These are phyloP conservation scores for Perca schrenkii DNA, from an alignment of 2,113 vertebrate genomes.

Conservation along the genomic window DNA sequence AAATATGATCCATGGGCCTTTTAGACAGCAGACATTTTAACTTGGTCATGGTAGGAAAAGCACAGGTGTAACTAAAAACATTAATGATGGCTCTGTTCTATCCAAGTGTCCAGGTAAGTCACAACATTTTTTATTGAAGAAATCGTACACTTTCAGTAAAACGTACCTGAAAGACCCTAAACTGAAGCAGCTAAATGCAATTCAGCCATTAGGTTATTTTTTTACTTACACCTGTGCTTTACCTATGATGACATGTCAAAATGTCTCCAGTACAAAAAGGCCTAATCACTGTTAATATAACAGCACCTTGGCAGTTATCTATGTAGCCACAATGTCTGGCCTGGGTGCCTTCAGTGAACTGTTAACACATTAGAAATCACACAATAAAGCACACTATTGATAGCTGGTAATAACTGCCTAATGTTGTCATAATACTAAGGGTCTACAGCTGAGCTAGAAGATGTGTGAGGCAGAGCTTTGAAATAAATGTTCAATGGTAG, in stretches of 20 bases:
- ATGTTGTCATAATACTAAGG: constrained; percentile 4
- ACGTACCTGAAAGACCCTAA: too few species aligned
- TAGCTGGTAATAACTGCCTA: not conserved
- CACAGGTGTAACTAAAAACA: not conserved
- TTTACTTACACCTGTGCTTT: too few species aligned
- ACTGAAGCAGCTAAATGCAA: too few species aligned
- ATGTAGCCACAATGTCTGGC: not conserved
- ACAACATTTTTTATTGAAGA: too few species aligned
- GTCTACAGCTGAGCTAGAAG: not conserved
- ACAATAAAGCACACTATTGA: constrained; percentile 22
- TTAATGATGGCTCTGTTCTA: too few species aligned
- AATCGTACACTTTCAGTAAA: too few species aligned
- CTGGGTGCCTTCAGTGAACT: not conserved
- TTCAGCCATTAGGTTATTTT: too few species aligned
- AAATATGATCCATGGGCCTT: not conserved
- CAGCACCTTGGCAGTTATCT: not conserved
- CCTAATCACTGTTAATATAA: not conserved
- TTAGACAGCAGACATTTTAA: not conserved
- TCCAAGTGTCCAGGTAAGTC: too few species aligned
- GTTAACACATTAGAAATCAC: not conserved
- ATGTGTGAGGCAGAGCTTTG: not conserved
- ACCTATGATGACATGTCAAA: too few species aligned
- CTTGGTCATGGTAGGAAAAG: not conserved
- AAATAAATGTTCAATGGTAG: not conserved
- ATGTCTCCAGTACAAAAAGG: not conserved